Percentiles rank a stretch among this genome's conserved stretches.
phyloP scores from a whole-genome alignment of 2,888 invertebrate species.

The Ectemnius lituratus region DNA sequence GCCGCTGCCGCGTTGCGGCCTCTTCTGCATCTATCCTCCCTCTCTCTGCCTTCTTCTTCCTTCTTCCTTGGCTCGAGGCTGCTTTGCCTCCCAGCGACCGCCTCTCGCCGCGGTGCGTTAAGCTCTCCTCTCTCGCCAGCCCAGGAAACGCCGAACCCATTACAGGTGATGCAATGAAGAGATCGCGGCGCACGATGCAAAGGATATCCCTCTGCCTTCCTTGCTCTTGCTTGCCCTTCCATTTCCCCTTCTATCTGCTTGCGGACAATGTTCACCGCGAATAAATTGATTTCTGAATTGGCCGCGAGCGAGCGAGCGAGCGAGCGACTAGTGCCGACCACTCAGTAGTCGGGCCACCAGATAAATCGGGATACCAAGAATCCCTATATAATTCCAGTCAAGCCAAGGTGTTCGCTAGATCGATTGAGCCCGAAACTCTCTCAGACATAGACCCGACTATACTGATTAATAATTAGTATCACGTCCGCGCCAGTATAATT shows the following conservation, averaged over 20 bases:
- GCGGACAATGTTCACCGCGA: constrained; percentile 2
- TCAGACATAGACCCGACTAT: too few relatives aligned
- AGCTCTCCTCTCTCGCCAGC: not conserved
- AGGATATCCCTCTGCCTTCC: constrained; percentile 18
- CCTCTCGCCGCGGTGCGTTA: not conserved
- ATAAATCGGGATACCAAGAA: too few relatives aligned
- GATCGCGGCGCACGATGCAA: constrained; percentile 55
- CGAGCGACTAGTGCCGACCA: not conserved
- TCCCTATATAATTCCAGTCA: too few relatives aligned
- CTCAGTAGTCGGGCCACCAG: too few relatives aligned
- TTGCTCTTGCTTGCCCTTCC: not conserved
- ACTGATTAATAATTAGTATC: too few relatives aligned
- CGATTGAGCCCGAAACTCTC: not conserved
- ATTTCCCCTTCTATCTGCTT: not conserved
- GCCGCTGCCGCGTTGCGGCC: not conserved
- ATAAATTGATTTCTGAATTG: constrained; percentile 9
- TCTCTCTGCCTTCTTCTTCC: not conserved
- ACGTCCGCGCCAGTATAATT: too few relatives aligned
- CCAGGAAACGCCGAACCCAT: constrained; percentile 7
- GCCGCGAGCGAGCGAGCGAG: not conserved
- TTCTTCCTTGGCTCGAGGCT: constrained; percentile 12
- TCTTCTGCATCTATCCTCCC: not conserved
- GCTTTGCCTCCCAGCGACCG: constrained; percentile 8
- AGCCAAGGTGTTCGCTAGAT: not conserved
- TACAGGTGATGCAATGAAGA: constrained; percentile 55